Conservation (phyloP, 2,113 vertebrate genomes). For the Grus americana region DNA sequence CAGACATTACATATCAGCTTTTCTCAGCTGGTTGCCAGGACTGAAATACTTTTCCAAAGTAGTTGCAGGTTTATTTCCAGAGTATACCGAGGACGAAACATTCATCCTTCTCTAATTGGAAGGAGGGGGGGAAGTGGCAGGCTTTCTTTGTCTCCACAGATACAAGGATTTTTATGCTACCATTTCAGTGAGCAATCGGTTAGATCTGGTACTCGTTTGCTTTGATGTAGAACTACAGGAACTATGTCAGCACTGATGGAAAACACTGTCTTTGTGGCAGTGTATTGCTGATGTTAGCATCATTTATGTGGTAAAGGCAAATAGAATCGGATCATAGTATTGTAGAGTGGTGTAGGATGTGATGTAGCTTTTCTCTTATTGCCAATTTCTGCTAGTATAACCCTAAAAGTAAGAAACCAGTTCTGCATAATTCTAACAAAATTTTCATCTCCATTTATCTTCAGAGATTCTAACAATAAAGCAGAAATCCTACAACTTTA, state of each 20-base stretch:
- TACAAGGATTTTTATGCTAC: neutral
- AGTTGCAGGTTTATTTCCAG: neutral
- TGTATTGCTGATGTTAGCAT: neutral
- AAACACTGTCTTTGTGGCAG: neutral
- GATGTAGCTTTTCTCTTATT: neutral
- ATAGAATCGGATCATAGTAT: fast-evolving
- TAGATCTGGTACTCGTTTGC: neutral
- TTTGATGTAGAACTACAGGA: neutral
- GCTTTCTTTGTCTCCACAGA: neutral
- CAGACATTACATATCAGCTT: fast-evolving
- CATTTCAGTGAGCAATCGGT: neutral
- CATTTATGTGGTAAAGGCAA: fast-evolving
- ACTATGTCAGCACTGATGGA: neutral
- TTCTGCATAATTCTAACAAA: neutral
- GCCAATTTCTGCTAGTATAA: fast-evolving
- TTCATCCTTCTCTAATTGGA: neutral
- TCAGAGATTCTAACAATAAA: neutral
- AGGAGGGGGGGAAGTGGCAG: neutral
- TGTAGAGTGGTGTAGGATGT: neutral
- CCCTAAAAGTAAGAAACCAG: neutral
- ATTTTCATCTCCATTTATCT: neutral
- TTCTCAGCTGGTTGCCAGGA: neutral
- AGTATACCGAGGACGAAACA: neutral
- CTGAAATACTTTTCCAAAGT: neutral
- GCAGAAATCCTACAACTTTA: neutral